Percentiles rank a stretch among this genome's conserved stretches.
phyloP scores from a whole-genome alignment of 2,888 invertebrate species.

The Drosophila tripunctata region DNA sequence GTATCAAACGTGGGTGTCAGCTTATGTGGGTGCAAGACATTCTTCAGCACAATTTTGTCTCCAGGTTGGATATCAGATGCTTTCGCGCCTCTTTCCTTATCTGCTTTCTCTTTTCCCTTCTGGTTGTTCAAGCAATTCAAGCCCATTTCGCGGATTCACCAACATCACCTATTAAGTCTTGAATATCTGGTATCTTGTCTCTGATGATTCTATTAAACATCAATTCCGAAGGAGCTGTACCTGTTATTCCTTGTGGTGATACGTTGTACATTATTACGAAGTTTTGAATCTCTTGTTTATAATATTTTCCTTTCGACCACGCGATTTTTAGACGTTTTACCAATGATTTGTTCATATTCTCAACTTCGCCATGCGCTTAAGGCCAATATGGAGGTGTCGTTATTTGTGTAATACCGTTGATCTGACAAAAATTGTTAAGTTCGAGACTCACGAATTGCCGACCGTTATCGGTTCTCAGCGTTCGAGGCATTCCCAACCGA shows the following conservation, averaged over 20 bases:
- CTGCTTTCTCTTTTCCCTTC: background rate
- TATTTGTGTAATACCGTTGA: background rate
- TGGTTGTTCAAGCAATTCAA: background rate
- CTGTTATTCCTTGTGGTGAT: background rate
- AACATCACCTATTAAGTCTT: background rate
- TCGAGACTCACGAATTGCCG: background rate
- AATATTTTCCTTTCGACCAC: background rate
- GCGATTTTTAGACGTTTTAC: background rate
- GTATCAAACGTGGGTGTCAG: slow-evolving; percentile 18
- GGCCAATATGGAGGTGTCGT: slow-evolving; percentile 2
- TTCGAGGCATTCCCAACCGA: background rate
- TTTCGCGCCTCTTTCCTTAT: background rate
- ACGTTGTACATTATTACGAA: slow-evolving; percentile 4
- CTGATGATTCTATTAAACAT: background rate
- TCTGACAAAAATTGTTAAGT: background rate
- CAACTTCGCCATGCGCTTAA: slow-evolving; percentile 3
- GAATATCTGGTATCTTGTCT: background rate
- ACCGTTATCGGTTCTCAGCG: background rate
- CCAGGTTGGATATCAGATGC: background rate
- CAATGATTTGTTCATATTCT: background rate
- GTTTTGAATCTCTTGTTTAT: background rate
- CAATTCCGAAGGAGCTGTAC: background rate
- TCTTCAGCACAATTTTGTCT: slow-evolving; percentile 5
- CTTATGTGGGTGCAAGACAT: slow-evolving; percentile 10
- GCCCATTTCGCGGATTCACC: background rate